Base-by-base conservation (phyloP, 1,140 invertebrate species). In the Dinoponera quadriceps region DNA sequence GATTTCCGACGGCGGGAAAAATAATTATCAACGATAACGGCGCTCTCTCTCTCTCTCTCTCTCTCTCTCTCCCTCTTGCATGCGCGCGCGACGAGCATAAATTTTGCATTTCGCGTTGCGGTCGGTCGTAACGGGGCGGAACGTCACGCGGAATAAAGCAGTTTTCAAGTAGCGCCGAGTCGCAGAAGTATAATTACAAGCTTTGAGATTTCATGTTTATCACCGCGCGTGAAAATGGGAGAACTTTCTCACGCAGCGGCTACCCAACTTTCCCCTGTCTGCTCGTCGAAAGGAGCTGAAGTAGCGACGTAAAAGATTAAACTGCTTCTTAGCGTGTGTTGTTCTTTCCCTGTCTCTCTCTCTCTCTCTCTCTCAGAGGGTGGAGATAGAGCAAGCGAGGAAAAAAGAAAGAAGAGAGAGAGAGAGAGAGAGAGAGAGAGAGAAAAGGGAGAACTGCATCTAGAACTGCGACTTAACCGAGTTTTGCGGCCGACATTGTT, bases 121-220 rank as follows among this genome's bases (percentile, higher is more conserved):
- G 49, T 55, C 18, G 5, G 48, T 38, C 20, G 4, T 78, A 71
- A 69, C 20, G 54, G 3, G 69, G 18, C 22, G n/a, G 33, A 78
- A 57, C 18, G 4, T 69, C 38, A 29, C 0, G 25, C 22, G 9
- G 3, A 80, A 69, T 80, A 69, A 80, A 59, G 33, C 18, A 22
- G 54, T 57, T 59, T 69, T 44, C 33, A 57, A 69, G 75, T 57
- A 69, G 38, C 13, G 29, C 63, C 18, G 3, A 78, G 63, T 57
- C 22, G 51, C 63, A 57, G 54, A 80, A 48, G 51, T 80, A 80
- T 71, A 80, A 80, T 80, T 69, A 59, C 33, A 59, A 44, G n/a
- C 7, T 63, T 63, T 65, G 44, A 75, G 33, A 80, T 80, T 57
- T 71, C 68, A 16, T 59, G 51, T 71, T 80, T 80, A 71, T 71